Evolutionary conservation across 2,113 vertebrate species (phyloP).

Genomic region (Burhinus bistriatus): DNA sequence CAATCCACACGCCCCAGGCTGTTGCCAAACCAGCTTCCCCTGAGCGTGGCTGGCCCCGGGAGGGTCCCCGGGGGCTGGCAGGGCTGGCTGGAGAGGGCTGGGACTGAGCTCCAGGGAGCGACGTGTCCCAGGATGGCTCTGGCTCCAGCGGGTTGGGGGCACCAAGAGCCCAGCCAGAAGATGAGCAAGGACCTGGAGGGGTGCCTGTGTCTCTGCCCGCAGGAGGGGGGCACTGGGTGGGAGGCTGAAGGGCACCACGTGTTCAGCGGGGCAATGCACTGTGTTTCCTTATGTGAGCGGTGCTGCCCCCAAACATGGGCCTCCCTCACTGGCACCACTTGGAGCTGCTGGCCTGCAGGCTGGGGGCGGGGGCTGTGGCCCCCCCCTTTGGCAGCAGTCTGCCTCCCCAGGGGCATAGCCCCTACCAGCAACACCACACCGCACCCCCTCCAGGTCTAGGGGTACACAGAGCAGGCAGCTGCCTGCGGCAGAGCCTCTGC

Average conservation of each 20-base stretch:
- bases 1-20: neutral
- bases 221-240: neutral
- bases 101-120: neutral
- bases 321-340: neutral
- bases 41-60: neutral
- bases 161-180: neutral
- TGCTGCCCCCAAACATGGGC: neutral
- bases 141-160: fast-evolving
- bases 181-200: neutral
- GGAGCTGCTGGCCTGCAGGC: neutral
- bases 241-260: neutral
- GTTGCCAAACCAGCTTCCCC: neutral
- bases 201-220: fast-evolving
- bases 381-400: fast-evolving
- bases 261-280: fast-evolving
- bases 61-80: neutral
- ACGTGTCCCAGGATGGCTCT: neutral
- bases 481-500: neutral
- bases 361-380: neutral
- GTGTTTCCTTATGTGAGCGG: fast-evolving
- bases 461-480: neutral
- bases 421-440: neutral
- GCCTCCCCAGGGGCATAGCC: neutral
- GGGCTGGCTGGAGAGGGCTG: neutral
- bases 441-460: fast-evolving